These are phyloP conservation scores for Denticeps clupeoides DNA, from an alignment of 2,797 vertebrate genomes.

Conservation along the genomic window DNA sequence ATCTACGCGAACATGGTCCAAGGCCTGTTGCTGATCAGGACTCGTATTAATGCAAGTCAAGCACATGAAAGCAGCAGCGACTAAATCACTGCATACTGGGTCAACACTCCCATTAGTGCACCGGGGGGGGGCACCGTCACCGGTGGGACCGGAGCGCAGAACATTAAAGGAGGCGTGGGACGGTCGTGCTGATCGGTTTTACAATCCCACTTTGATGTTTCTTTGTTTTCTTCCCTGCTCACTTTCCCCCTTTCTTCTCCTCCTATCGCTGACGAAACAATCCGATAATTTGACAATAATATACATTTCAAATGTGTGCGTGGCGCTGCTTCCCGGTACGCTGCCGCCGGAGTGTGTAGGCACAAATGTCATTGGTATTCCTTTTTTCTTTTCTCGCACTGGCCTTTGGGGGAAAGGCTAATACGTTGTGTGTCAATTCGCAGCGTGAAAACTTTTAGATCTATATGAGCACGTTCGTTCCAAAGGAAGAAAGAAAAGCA, in stretches of 20 bases:
- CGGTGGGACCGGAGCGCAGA: slow-evolving; percentile 1
- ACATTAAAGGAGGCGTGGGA: not conserved
- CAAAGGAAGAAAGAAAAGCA: slow-evolving; percentile 52
- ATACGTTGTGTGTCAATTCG: slow-evolving; percentile 71
- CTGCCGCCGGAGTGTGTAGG: slow-evolving; percentile 51
- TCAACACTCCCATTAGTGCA: not conserved
- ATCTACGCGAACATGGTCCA: too few species aligned
- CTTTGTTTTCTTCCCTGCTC: not conserved
- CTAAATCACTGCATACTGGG: too few species aligned
- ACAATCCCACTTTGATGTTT: slow-evolving; percentile 1
- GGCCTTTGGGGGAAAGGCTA: slow-evolving; percentile 71
- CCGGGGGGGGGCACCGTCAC: not conserved
- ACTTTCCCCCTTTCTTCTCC: slow-evolving; percentile 26
- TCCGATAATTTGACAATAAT: slow-evolving; percentile 28
- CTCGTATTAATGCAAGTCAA: too few species aligned
- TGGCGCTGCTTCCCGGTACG: slow-evolving; percentile 38
- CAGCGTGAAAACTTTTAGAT: slow-evolving; percentile 70
- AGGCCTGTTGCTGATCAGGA: too few species aligned
- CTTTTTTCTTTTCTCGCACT: slow-evolving; percentile 55
- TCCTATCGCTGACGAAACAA: slow-evolving; percentile 32
- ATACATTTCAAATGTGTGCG: slow-evolving; percentile 28
- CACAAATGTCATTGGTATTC: slow-evolving; percentile 61
- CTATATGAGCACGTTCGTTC: slow-evolving; percentile 68
- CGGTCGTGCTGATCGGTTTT: slow-evolving; percentile 1
- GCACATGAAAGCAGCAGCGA: too few species aligned